phyloP scores from a whole-genome alignment of 2,888 invertebrate species.

The Clistopyga incitator region DNA sequence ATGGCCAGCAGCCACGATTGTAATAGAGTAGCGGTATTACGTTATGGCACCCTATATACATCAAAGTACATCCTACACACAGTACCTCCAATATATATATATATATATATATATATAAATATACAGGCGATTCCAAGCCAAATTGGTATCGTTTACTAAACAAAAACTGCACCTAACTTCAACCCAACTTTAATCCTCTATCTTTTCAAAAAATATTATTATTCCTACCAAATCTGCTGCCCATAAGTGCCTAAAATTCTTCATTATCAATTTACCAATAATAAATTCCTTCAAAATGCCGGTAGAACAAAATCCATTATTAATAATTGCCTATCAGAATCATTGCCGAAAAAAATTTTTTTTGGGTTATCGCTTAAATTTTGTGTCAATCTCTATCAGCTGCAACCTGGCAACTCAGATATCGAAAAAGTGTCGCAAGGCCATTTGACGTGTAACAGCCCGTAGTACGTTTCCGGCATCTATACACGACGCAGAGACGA shows the following conservation, averaged over 20 bases:
- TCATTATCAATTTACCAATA: not conserved
- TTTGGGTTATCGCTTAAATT: too few relatives aligned
- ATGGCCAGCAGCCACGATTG: slow-evolving; percentile 42
- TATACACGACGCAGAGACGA: slow-evolving; percentile 19
- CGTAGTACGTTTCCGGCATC: not conserved
- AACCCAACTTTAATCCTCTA: not conserved
- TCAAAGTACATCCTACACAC: not conserved
- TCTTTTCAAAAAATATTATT: not conserved
- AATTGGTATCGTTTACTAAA: not conserved
- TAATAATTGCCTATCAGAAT: not conserved
- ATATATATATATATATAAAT: not conserved
- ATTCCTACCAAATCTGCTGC: not conserved
- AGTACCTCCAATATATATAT: not conserved
- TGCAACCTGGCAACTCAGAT: not conserved
- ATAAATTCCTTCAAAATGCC: not conserved
- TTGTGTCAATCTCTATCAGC: too few relatives aligned
- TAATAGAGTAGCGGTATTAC: slow-evolving; percentile 58
- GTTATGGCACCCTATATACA: slow-evolving; percentile 44
- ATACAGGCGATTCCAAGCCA: not conserved
- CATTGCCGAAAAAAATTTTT: not conserved
- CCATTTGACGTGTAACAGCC: not conserved
- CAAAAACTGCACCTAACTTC: not conserved
- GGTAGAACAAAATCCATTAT: too few relatives aligned
- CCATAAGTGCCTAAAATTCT: not conserved
- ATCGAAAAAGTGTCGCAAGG: not conserved